A percentile compares a stretch with the other conserved stretches of the same genome.
These are phyloP conservation scores for Phalacrocorax aristotelis DNA, from an alignment of 2,113 vertebrate species.

Conservation along the genomic window DNA sequence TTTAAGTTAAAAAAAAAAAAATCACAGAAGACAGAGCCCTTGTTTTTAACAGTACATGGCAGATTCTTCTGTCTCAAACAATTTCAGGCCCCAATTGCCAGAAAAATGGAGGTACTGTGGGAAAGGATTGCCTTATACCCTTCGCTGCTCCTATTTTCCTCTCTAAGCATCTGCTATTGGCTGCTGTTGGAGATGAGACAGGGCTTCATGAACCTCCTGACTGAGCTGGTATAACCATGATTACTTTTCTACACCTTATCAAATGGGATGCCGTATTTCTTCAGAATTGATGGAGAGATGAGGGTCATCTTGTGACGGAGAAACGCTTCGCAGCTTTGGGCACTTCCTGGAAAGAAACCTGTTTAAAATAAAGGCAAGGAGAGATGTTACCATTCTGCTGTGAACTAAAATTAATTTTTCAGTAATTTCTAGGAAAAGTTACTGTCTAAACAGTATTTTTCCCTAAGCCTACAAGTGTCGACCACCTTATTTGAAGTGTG, in stretches of 20 bases:
- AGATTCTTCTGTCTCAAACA: not conserved
- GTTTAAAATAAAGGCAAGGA: slow-evolving; percentile 10
- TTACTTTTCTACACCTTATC: slow-evolving; percentile 83
- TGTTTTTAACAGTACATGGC: not conserved
- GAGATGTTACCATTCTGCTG: not conserved
- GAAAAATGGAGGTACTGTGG: not conserved
- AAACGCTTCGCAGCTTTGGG: slow-evolving; percentile 96
- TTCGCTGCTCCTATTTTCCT: not conserved
- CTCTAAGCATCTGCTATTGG: not conserved
- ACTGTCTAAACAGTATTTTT: not conserved
- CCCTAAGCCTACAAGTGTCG: not conserved
- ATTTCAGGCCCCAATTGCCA: not conserved
- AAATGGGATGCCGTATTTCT: slow-evolving; percentile 94
- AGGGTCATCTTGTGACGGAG: slow-evolving; percentile 98
- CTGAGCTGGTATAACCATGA: not conserved
- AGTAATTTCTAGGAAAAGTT: not conserved
- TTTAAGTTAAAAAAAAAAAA: not conserved
- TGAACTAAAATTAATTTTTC: not conserved
- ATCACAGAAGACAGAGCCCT: not conserved
- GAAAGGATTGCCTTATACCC: not conserved
- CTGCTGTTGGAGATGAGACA: not conserved
- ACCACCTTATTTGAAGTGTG: not conserved
- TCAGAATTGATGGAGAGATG: slow-evolving; percentile 94
- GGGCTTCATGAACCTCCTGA: not conserved
- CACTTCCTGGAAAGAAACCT: slow-evolving; percentile 99